These are phyloP conservation scores for Symphodus melops DNA, from an alignment of 2,113 vertebrate species.

Conservation along the genomic window DNA sequence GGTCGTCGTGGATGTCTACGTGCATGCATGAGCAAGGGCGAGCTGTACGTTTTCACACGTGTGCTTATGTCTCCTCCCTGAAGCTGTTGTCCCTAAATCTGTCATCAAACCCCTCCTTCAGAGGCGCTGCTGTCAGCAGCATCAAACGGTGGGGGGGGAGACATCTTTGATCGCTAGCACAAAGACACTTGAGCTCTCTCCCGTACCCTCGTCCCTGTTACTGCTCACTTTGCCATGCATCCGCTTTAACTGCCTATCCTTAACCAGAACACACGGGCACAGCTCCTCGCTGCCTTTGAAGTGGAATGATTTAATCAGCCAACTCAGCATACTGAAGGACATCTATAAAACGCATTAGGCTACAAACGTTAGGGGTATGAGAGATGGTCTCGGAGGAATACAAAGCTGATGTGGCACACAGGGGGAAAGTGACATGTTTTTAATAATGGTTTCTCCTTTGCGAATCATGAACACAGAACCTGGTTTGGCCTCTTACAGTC, in stretches of 20 bases:
- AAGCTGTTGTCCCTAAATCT: constrained; percentile 36
- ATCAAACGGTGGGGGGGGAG: constrained; percentile 37
- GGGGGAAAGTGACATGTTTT: constrained; percentile 58
- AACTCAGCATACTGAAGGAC: constrained; percentile 77
- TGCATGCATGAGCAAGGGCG: background rate
- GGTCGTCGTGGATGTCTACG: constrained; percentile 6
- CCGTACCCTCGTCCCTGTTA: constrained; percentile 29
- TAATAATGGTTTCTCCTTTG: constrained; percentile 59
- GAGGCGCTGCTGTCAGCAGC: constrained; percentile 2
- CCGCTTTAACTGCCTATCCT: constrained; percentile 60
- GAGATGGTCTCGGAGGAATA: constrained; percentile 64
- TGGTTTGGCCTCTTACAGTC: constrained; percentile 44
- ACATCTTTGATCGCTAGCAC: constrained; percentile 52
- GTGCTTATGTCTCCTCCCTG: background rate
- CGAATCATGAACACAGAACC: constrained; percentile 46
- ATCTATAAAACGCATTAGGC: constrained; percentile 74
- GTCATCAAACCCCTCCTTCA: constrained; percentile 37
- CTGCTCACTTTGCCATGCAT: constrained; percentile 43
- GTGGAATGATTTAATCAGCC: constrained; percentile 77
- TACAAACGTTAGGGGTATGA: constrained; percentile 67
- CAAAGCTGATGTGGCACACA: constrained; percentile 46
- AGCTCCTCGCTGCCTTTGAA: constrained; percentile 58
- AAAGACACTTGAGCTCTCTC: constrained; percentile 51
- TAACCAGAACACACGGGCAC: constrained; percentile 60
- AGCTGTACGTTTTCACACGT: background rate